A percentile compares a stretch with the other conserved stretches of the same genome.
phyloP scores from a whole-genome alignment of 2,888 invertebrate genomes.

The Nipponacmea schrenckii region DNA sequence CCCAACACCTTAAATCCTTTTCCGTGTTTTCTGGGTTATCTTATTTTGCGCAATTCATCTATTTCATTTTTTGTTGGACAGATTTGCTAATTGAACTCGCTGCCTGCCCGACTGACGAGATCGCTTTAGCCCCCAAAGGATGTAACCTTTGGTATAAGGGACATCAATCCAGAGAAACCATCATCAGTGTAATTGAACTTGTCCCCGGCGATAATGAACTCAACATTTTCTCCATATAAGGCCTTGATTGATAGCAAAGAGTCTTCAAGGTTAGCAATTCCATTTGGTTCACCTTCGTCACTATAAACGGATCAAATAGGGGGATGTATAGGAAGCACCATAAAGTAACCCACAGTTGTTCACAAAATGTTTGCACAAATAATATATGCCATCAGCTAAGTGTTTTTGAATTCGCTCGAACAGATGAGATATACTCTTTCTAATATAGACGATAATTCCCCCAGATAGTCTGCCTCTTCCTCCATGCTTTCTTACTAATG shows the following conservation, averaged over 20 bases:
- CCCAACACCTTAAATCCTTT: no score
- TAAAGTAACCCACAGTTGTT: neutral
- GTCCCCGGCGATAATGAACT: neutral
- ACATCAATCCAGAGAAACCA: no score
- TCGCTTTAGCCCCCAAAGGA: no score
- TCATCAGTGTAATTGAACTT: no score
- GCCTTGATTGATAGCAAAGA: neutral
- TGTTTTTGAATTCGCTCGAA: neutral
- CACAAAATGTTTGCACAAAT: neutral
- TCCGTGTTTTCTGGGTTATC: no score
- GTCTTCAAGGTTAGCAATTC: neutral
- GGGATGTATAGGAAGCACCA: constrained; percentile 1
- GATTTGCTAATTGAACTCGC: no score
- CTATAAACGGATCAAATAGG: neutral
- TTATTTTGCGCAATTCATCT: no score
- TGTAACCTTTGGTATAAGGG: no score
- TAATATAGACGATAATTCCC: neutral
- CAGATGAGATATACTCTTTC: neutral
- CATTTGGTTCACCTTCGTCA: neutral
- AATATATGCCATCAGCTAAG: neutral
- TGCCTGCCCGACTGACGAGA: no score
- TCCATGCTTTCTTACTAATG: constrained; percentile 2
- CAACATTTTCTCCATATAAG: neutral
- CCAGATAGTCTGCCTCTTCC: neutral
- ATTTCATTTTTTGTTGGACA: no score